Evolutionary conservation across 1,140 invertebrate species (phyloP).

Genomic region (Leguminivora glycinivorella): DNA sequence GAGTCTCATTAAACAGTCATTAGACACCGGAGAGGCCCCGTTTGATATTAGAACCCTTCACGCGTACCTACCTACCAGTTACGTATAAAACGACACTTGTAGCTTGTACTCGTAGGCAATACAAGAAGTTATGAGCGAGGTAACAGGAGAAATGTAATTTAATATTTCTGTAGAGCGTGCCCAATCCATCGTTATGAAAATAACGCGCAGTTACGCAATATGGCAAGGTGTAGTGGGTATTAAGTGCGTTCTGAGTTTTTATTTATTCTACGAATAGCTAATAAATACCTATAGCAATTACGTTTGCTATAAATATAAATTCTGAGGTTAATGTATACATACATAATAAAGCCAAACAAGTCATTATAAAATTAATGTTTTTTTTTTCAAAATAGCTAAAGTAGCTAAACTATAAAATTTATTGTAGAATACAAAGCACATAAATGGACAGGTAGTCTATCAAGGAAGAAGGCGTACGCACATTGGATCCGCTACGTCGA

Average conservation of each 20-base stretch:
- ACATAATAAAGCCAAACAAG: too few relatives aligned
- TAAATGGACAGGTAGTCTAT: neutral
- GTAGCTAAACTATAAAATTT: slow-evolving; percentile 23
- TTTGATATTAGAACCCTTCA: slow-evolving; percentile 24
- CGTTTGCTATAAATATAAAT: too few relatives aligned
- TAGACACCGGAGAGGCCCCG: neutral
- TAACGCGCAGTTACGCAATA: neutral
- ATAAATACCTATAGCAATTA: too few relatives aligned
- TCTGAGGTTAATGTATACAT: too few relatives aligned
- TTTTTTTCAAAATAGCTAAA: too few relatives aligned
- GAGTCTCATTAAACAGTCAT: neutral
- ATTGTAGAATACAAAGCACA: neutral
- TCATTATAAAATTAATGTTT: too few relatives aligned
- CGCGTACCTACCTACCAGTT: slow-evolving; percentile 8
- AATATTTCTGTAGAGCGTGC: neutral
- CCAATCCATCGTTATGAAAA: neutral
- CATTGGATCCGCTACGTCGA: slow-evolving; percentile 55
- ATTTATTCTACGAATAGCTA: too few relatives aligned
- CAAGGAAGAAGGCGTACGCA: slow-evolving; percentile 60
- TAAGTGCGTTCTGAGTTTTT: too few relatives aligned
- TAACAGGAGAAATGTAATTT: slow-evolving; percentile 21
- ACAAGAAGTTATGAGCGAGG: slow-evolving; percentile 6
- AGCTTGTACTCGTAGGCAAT: slow-evolving; percentile 2
- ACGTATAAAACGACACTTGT: slow-evolving; percentile 8
- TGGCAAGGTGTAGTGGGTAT: neutral